phyloP scores from a whole-genome alignment of 2,113 vertebrate species.

The Ameiurus melas region DNA sequence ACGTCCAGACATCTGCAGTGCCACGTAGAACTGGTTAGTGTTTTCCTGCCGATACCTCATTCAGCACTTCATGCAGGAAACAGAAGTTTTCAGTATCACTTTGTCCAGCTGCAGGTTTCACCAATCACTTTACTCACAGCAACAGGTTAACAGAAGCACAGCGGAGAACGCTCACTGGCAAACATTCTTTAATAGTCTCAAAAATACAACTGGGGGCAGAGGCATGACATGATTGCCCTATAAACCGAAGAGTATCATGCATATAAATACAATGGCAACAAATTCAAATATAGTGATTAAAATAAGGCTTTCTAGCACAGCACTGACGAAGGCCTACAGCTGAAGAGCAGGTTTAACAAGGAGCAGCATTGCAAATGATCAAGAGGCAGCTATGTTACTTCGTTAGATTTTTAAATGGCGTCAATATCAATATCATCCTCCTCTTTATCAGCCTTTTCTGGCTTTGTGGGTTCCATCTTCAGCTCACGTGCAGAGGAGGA shows the following conservation, averaged over 20 bases:
- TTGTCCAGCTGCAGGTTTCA: neutral
- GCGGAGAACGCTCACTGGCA: slow-evolving; percentile 51
- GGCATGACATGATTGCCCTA: slow-evolving; percentile 57
- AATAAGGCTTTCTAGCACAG: slow-evolving; percentile 47
- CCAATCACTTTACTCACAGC: neutral
- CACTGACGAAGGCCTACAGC: slow-evolving; percentile 42
- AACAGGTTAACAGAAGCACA: no score
- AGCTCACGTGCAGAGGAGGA: slow-evolving; percentile 90
- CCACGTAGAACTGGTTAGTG: neutral
- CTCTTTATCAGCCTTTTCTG: slow-evolving; percentile 78
- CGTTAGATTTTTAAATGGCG: slow-evolving; percentile 81
- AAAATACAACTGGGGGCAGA: slow-evolving; percentile 63
- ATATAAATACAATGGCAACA: slow-evolving; percentile 53
- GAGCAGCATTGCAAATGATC: slow-evolving; percentile 42
- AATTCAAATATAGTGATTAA: slow-evolving; percentile 44
- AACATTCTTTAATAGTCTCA: slow-evolving; percentile 77
- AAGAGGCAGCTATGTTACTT: slow-evolving; percentile 42
- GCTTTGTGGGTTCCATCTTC: slow-evolving; percentile 94
- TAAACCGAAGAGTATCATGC: slow-evolving; percentile 55
- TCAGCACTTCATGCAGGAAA: neutral
- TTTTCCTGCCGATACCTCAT: neutral
- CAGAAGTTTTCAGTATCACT: neutral
- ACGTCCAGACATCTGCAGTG: neutral
- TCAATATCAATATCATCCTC: slow-evolving; percentile 96
- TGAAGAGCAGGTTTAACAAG: slow-evolving; percentile 35